Percentiles rank a stretch among this genome's conserved stretches.
phyloP scores from a whole-genome alignment of 53 echinoderm and acorn worm species.

The Hippasteria phrygiana region DNA sequence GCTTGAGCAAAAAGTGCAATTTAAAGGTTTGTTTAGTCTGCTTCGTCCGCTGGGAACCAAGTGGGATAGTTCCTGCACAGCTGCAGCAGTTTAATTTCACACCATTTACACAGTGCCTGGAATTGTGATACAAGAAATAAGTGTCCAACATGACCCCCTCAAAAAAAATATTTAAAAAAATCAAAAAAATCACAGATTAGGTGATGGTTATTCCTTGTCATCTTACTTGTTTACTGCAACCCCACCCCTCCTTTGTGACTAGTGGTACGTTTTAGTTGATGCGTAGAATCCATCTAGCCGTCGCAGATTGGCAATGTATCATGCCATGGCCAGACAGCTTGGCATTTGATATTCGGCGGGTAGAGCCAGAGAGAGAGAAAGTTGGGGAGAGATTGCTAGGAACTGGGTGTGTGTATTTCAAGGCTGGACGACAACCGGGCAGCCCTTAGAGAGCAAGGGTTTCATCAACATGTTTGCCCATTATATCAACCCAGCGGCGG shows the following conservation, averaged over 20 bases:
- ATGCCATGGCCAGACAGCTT: constrained; percentile 8
- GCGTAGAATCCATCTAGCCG: not conserved
- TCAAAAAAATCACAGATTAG: not conserved
- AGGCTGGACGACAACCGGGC: not conserved
- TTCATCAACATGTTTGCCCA: constrained; percentile 43
- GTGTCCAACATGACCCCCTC: not conserved
- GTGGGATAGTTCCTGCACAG: not conserved
- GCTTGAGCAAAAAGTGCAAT: not conserved
- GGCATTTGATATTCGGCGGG: constrained; percentile 17
- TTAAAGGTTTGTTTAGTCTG: constrained; percentile 1
- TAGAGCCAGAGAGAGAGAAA: not conserved
- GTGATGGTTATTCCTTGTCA: not conserved
- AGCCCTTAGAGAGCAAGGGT: not conserved
- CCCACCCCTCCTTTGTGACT: constrained; percentile 9
- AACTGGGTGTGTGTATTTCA: constrained; percentile 25
- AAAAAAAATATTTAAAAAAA: not conserved
- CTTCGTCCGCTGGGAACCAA: no score
- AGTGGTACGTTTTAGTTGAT: constrained; percentile 27
- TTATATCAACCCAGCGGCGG: constrained; percentile 12
- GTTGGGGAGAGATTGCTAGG: not conserved
- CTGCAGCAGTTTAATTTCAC: constrained; percentile 18
- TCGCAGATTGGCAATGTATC: not conserved
- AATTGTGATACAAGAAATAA: not conserved
- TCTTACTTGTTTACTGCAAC: not conserved
- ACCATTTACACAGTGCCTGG: not conserved